Evolutionary conservation across 2,888 invertebrate species (phyloP).

Genomic region (Mythimna loreyi): DNA sequence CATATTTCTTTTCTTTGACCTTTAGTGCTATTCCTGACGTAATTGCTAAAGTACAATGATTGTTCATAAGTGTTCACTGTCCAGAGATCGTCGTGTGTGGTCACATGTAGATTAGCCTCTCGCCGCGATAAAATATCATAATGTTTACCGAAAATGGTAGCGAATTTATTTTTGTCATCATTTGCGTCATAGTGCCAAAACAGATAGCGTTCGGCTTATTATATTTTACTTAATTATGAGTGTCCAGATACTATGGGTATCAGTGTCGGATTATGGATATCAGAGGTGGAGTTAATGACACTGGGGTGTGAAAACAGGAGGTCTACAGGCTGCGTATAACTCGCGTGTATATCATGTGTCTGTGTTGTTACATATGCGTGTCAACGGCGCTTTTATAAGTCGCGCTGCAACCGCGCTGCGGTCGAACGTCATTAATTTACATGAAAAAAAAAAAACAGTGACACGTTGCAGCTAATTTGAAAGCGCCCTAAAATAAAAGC

Average conservation of each 20-base stretch:
- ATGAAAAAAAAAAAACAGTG: too few relatives aligned
- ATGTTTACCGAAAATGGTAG: slow-evolving; percentile 69
- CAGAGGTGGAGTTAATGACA: slow-evolving; percentile 26
- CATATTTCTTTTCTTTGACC: not conserved
- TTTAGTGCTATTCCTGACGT: slow-evolving; percentile 22
- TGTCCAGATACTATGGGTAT: slow-evolving; percentile 20
- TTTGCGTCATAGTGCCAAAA: slow-evolving; percentile 83
- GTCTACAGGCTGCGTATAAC: too few relatives aligned
- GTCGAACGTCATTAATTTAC: too few relatives aligned
- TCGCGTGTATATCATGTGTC: too few relatives aligned
- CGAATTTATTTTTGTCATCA: slow-evolving; percentile 69
- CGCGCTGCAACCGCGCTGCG: too few relatives aligned
- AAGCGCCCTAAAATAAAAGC: too few relatives aligned
- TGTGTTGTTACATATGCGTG: too few relatives aligned
- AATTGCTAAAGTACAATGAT: not conserved
- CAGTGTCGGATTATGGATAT: slow-evolving; percentile 18
- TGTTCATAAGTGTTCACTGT: slow-evolving; percentile 2
- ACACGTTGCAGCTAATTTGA: too few relatives aligned
- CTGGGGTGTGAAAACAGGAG: slow-evolving; percentile 18
- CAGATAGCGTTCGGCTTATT: slow-evolving; percentile 54
- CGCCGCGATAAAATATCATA: slow-evolving; percentile 64
- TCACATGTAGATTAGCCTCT: slow-evolving; percentile 60
- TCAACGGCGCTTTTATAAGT: too few relatives aligned
- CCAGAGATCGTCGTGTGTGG: slow-evolving; percentile 74
- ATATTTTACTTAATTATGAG: slow-evolving; percentile 44